phyloP scores from a whole-genome alignment of 2,888 invertebrate genomes.

The Syrphus vitripennis region DNA sequence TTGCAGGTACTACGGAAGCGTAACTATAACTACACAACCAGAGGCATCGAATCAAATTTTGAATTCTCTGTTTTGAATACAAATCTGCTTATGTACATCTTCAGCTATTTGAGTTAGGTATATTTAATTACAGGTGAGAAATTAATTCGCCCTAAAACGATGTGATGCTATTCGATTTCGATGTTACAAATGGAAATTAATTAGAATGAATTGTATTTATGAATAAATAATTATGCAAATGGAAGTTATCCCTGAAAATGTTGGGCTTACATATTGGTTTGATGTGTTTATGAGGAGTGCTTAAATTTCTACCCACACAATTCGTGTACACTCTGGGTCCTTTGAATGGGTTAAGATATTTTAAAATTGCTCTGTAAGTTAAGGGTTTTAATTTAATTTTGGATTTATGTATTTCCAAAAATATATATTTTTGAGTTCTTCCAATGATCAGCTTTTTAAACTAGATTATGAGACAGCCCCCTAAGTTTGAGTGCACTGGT shows the following conservation, averaged over 20 bases:
- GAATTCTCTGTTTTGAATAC: conserved; percentile 16
- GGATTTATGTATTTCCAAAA: not conserved
- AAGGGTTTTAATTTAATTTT: too few species aligned
- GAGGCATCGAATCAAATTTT: conserved; percentile 13
- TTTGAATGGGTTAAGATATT: not conserved
- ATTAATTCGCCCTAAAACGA: conserved; percentile 51
- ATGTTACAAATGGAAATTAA: conserved; percentile 55
- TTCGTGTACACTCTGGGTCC: not conserved
- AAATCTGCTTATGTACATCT: not conserved
- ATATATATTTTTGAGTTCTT: too few species aligned
- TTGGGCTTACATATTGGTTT: not conserved
- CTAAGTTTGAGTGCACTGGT: too few species aligned
- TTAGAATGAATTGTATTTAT: conserved; percentile 36
- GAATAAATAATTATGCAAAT: conserved; percentile 34
- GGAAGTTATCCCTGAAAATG: conserved; percentile 11
- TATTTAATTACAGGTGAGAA: conserved; percentile 45
- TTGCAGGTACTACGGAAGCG: not conserved
- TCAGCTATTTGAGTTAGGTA: conserved; percentile 23
- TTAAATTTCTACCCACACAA: conserved; percentile 29
- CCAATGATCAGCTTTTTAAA: too few species aligned
- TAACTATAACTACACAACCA: not conserved
- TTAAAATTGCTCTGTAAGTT: too few species aligned
- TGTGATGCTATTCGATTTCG: conserved; percentile 14
- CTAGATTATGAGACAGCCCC: too few species aligned
- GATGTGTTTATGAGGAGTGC: not conserved